Evolutionary conservation across 92 coral and sea anemone species (phyloP), one percentile per base, ranked within the genome.

Genomic region (Micromussa lordhowensis): DNA sequence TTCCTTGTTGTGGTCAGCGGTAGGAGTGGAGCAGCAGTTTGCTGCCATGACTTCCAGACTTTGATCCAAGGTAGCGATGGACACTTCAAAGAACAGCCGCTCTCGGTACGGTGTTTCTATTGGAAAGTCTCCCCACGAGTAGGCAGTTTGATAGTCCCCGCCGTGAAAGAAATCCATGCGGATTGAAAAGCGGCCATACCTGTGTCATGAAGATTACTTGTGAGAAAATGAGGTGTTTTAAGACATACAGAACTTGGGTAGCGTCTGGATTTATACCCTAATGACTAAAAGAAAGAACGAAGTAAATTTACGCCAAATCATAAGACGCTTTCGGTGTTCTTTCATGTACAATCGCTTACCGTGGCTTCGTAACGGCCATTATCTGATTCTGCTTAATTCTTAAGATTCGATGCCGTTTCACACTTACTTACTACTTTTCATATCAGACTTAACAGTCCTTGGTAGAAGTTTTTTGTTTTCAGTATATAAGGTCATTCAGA

Each of bases 1-100:
- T 81, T 94, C 98, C 80, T 95, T 95, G 36, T 91, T 75, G 81
- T 95, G 98, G 49, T 95, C 98, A 83, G 93, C 93, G 40, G 96
- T 95, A 44, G 98, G 93, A 13, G 98, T 95, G 9, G 98, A 90
- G 80, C 93, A 95, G 70, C 98, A 95, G 74, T 95, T 91, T 48
- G 81, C 98, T 55, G 98, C 94, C 77, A 93, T 90, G 44, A 95
- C 92, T 75, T 89, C 94, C 51, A 95, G 84, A 75, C 89, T 91
- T 58, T 91, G 94, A 69, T 95, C 98, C 75, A 91, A 84, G 48
- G 96, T 90, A 35, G 90, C 98, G n/a, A 95, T 91, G 48, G 96
- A 93, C 38, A 95, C 96, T 88, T 95, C 98, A 88, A 93, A 95
- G 85, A 90, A 93, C 32, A 95, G 88, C 48, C 98, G 88, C 59